Evolutionary conservation across 2,113 vertebrate species (phyloP).

Genomic region (Varanus komodoensis): DNA sequence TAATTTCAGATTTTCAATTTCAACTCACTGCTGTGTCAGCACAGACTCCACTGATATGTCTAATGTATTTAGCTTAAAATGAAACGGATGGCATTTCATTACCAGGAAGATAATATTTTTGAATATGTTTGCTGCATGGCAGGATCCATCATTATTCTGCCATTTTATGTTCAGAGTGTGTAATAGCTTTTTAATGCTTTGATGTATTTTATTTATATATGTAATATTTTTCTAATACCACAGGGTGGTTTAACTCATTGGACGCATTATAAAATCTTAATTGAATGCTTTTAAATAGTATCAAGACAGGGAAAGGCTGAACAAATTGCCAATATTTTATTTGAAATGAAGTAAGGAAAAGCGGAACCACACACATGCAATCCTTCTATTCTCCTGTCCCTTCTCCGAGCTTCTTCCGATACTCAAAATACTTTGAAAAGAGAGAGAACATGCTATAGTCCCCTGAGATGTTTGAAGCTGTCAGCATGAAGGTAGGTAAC

Average conservation of each 20-base stretch:
- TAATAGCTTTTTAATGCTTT: constrained; percentile 88
- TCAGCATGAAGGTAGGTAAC: constrained; percentile 77
- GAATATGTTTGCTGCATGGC: constrained; percentile 90
- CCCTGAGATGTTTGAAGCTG: constrained; percentile 74
- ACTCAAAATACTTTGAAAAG: constrained; percentile 73
- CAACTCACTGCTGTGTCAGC: constrained; percentile 90
- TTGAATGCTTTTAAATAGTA: constrained; percentile 81
- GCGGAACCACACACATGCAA: constrained; percentile 57
- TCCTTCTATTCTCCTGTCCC: constrained; percentile 55
- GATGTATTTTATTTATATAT: constrained; percentile 86
- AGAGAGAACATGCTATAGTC: constrained; percentile 71
- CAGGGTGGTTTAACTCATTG: constrained; percentile 77
- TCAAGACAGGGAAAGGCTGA: constrained; percentile 66
- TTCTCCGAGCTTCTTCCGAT: constrained; percentile 58
- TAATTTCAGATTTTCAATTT: constrained; percentile 95
- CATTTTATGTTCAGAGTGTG: constrained; percentile 84
- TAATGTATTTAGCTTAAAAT: constrained; percentile 91
- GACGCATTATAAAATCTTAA: constrained; percentile 80
- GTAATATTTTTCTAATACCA: constrained; percentile 84
- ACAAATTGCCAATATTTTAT: constrained; percentile 75
- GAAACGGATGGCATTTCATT: constrained; percentile 90
- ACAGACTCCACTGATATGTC: constrained; percentile 88
- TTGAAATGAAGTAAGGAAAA: constrained; percentile 69
- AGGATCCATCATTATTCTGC: constrained; percentile 86
- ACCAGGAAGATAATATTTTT: constrained; percentile 91